These are phyloP conservation scores for Lordiphosa collinella DNA, from an alignment of 1,140 invertebrate genomes.

Conservation along the genomic window DNA sequence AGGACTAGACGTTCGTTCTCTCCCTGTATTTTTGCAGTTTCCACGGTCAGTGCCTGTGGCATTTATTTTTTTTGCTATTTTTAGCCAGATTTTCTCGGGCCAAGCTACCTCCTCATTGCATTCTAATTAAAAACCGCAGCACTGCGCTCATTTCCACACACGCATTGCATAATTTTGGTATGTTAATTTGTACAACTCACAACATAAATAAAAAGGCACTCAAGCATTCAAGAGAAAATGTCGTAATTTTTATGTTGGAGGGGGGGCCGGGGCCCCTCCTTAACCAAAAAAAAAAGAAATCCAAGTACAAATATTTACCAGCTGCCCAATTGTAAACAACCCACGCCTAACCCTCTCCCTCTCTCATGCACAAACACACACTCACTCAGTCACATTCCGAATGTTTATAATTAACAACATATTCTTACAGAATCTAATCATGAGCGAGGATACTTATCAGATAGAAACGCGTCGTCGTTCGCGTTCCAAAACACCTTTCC, in stretches of 20 bases:
- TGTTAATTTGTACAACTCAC: slow-evolving; percentile 37
- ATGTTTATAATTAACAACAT: slow-evolving; percentile 20
- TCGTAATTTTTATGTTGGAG: not conserved
- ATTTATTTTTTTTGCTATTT: slow-evolving; percentile 37
- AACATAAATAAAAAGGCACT: slow-evolving; percentile 24
- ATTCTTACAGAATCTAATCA: slow-evolving; percentile 25
- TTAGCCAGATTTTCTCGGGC: slow-evolving; percentile 36
- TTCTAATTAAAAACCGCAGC: slow-evolving; percentile 66
- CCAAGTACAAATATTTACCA: slow-evolving; percentile 13
- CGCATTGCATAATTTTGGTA: slow-evolving; percentile 64
- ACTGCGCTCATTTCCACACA: slow-evolving; percentile 63
- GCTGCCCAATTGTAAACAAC: slow-evolving; percentile 64
- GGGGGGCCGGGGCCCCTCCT: not conserved
- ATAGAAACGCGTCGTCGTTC: slow-evolving; percentile 81
- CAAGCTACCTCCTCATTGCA: slow-evolving; percentile 53
- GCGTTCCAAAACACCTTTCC: slow-evolving; percentile 83
- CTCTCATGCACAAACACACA: slow-evolving; percentile 16
- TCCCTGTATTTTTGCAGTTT: not conserved
- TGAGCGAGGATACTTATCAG: slow-evolving; percentile 66
- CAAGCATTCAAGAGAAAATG: slow-evolving; percentile 47
- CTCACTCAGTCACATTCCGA: slow-evolving; percentile 11
- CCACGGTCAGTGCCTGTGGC: slow-evolving; percentile 18
- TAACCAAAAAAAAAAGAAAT: not conserved
- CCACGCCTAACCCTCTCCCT: slow-evolving; percentile 37
- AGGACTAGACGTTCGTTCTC: no score